phyloP scores from a whole-genome alignment of 2,113 vertebrate genomes.

The Piaya cayana region DNA sequence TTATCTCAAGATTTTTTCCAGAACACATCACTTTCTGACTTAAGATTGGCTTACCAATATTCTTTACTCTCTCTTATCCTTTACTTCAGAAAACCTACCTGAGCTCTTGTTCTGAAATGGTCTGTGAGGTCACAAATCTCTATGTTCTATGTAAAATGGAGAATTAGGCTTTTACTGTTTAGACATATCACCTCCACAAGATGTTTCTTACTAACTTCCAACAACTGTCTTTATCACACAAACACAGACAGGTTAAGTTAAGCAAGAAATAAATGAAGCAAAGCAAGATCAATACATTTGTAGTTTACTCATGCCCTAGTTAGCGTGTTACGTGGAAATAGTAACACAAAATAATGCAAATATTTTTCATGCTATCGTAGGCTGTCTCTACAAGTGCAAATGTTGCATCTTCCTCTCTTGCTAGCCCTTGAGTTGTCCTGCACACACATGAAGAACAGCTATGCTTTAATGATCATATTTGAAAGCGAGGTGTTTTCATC shows the following conservation, averaged over 20 bases:
- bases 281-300: background rate
- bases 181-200: background rate
- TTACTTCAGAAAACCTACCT: background rate
- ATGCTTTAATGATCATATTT: background rate
- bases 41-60: background rate
- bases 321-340: background rate
- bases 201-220: background rate
- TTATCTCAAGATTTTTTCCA: background rate
- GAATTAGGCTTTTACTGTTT: background rate
- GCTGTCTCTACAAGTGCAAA: background rate
- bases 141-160: background rate
- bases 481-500: background rate
- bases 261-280: background rate
- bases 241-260: background rate
- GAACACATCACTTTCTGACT: background rate
- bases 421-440: background rate
- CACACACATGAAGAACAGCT: background rate
- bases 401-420: background rate
- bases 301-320: background rate
- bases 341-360: background rate
- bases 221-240: background rate
- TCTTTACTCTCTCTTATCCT: background rate
- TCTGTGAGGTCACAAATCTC: background rate
- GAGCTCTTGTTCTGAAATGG: background rate
- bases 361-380: background rate